A percentile compares a stretch with the other conserved stretches of the same genome.
phyloP scores from a whole-genome alignment of 2,797 vertebrate species.

The Manis javanica region DNA sequence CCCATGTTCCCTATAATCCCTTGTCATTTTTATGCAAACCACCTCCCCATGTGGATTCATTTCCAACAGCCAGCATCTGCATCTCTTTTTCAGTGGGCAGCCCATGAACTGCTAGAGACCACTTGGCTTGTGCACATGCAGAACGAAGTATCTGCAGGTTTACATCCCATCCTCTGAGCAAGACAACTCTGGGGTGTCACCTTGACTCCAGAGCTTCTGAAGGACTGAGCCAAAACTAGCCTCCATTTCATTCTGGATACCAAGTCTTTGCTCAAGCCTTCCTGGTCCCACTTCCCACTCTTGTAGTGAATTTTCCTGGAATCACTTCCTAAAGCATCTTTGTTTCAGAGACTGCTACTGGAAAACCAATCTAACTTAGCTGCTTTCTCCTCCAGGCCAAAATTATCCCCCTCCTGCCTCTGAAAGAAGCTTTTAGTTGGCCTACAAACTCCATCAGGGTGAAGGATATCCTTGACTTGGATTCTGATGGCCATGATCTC shows the following conservation, averaged over 20 bases:
- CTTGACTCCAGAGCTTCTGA: neutral
- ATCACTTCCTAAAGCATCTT: neutral
- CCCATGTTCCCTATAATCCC: neutral
- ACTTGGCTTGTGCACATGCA: neutral
- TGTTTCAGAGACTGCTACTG: neutral
- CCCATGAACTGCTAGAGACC: neutral
- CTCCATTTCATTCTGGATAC: neutral
- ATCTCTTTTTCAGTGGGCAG: neutral
- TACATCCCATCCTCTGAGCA: neutral
- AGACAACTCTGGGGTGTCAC: neutral
- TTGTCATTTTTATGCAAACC: neutral
- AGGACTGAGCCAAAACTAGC: neutral
- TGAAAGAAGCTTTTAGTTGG: neutral
- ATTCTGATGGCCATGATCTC: neutral
- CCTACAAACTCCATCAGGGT: neutral
- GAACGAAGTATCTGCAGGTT: neutral
- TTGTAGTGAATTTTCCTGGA: neutral
- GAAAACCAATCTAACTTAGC: neutral
- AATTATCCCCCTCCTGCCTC: neutral
- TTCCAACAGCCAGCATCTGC: neutral
- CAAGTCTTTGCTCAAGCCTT: neutral
- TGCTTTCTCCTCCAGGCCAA: neutral
- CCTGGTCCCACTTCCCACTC: neutral
- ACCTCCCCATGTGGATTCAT: neutral
- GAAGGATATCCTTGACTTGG: neutral